Base-by-base conservation (phyloP, 2,113 vertebrate genomes). In the Hyla sarda region DNA sequence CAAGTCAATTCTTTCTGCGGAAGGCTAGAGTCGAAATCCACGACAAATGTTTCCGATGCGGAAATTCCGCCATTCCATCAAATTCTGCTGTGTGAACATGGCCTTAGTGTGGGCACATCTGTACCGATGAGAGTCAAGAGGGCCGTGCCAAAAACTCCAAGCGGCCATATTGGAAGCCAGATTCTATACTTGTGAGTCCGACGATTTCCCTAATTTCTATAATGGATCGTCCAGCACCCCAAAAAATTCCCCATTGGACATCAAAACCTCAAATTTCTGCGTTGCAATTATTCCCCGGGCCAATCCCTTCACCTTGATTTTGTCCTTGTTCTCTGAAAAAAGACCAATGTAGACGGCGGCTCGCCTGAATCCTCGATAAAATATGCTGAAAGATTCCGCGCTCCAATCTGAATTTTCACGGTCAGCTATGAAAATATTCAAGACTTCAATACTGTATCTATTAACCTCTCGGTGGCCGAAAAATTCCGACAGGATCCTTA, bases 391-490 rank as follows among this genome's bases (percentile, higher is more conserved):
- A 14, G 62, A 1, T 67, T 32, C 75, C 19, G 6, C 41, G 2
- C 23, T 76, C 3, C 6, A 30, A 0, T 30, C 10, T 21, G 34
- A 79, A 41, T 56, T n/a, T 60, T 56, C 17, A 54, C 28, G 21
- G 41, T 16, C 19, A 11, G 56, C 34, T 47, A 41, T 45, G 58
- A 32, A 62, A 60, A 80, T 60, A 25, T 48, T n/a, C 54, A 17
- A 25, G 32, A 34, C 37, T 47, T 65, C 56, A 28, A 81, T 81
- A 47, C 60, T 11, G 16, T 3, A 21, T 65, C 32, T 10, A 30
- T 81, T 79, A 79, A 79, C 77, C 77, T 60, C 60, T 79, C 14
- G 28, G 7, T 65, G 78, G 78, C 58, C n/a, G 54, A 5, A 37
- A 65, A 14, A n/a, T n/a, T n/a, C n/a, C 25, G 1, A 23, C 19